These are phyloP conservation scores for Dynastes maya DNA, from an alignment of 2,888 invertebrate genomes.

Conservation along the genomic window DNA sequence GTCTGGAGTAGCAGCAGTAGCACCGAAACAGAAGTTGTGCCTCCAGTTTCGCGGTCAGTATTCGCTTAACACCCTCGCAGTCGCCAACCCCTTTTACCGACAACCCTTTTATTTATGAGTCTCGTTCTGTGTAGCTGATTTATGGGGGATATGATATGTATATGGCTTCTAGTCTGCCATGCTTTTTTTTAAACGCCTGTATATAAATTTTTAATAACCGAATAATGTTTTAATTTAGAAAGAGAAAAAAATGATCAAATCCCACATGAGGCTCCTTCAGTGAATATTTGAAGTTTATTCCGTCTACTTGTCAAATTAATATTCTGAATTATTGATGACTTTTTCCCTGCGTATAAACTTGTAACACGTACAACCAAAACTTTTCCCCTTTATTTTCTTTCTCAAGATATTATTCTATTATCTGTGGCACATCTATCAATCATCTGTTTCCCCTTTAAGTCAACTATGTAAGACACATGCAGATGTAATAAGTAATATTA, in stretches of 20 bases:
- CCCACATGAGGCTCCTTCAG: not conserved
- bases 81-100: constrained; percentile 34
- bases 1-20: too few species aligned
- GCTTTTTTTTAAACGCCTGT: not conserved
- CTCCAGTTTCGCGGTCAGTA: constrained; percentile 52
- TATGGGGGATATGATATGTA: constrained; percentile 30
- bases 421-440: constrained; percentile 15
- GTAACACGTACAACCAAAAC: not conserved
- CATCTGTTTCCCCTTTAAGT: constrained; percentile 1
- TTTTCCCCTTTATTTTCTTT: not conserved
- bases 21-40: constrained; percentile 51
- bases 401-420: constrained; percentile 11
- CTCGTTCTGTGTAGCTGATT: constrained; percentile 32
- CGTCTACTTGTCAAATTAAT: not conserved
- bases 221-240: not conserved
- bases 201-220: not conserved
- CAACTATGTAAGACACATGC: not conserved
- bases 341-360: not conserved
- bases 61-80: constrained; percentile 51
- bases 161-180: not conserved
- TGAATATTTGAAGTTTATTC: not conserved
- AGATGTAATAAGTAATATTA: constrained; percentile 14
- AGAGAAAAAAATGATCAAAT: not conserved
- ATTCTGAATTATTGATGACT: not conserved
- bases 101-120: constrained; percentile 36